phyloP scores from a whole-genome alignment of 2,888 invertebrate species.

The Timema cristinae region DNA sequence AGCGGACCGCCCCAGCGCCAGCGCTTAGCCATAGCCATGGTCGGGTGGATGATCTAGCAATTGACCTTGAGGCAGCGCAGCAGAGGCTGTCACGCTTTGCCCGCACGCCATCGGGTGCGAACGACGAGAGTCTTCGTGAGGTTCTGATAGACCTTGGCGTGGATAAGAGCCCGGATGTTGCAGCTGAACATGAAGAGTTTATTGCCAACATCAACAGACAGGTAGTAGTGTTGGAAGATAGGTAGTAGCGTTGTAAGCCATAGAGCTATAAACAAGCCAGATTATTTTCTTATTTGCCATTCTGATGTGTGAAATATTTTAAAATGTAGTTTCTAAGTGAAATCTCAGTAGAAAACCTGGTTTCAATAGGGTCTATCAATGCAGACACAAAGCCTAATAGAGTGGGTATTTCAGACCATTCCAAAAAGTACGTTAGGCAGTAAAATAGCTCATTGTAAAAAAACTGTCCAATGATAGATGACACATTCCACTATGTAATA shows the following conservation, averaged over 20 bases:
- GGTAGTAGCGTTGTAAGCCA: constrained; percentile 39
- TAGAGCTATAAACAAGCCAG: no score
- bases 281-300: no score
- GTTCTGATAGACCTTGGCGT: constrained; percentile 25
- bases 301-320: no score
- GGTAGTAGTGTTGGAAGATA: constrained; percentile 42
- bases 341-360: no score
- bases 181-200: constrained; percentile 55
- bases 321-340: no score
- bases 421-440: no score
- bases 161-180: constrained; percentile 39
- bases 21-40: constrained; percentile 37
- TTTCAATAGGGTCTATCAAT: no score
- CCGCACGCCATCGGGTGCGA: constrained; percentile 11
- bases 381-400: no score
- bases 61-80: constrained; percentile 27
- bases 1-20: constrained; percentile 38
- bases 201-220: constrained; percentile 55
- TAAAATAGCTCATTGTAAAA: no score
- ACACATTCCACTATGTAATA: no score
- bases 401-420: no score
- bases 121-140: constrained; percentile 21
- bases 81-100: constrained; percentile 18
- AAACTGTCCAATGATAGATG: no score
- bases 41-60: constrained; percentile 35